A percentile compares a stretch with the other conserved stretches of the same genome.
Evolutionary conservation across 1,140 invertebrate genomes (phyloP).

Genomic region (Rhizoglyphus robini): DNA sequence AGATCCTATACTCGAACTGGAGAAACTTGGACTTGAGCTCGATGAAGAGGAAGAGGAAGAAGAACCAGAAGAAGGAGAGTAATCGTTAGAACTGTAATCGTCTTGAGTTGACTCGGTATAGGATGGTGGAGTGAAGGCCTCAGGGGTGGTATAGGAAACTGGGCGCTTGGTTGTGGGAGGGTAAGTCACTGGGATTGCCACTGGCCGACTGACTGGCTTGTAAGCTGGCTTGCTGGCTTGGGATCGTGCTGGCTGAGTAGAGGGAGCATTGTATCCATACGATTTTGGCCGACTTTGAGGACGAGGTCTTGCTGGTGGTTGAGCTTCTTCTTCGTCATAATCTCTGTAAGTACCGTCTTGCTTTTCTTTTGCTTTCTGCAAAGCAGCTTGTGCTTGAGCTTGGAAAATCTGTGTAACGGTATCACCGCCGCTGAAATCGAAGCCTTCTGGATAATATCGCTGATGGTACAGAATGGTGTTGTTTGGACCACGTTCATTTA

Average conservation of each 20-base stretch:
- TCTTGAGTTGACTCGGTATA: background rate
- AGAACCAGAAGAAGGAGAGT: slow-evolving; percentile 1
- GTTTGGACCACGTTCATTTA: slow-evolving; percentile 40
- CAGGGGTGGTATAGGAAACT: slow-evolving; percentile 2
- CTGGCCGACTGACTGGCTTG: background rate
- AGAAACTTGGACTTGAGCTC: background rate
- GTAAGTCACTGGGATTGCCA: background rate
- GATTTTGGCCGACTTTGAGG: background rate
- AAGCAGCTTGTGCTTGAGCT: background rate
- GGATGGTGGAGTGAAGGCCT: background rate
- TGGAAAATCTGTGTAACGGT: slow-evolving; percentile 11
- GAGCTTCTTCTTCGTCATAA: background rate
- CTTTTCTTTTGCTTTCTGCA: background rate
- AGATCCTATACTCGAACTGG: background rate
- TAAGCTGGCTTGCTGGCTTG: background rate
- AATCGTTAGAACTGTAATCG: background rate
- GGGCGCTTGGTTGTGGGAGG: slow-evolving; percentile 2
- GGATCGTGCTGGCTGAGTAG: background rate
- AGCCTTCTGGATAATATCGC: slow-evolving; percentile 40
- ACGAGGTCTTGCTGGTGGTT: background rate
- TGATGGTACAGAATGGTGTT: slow-evolving; percentile 70
- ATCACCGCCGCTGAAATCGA: slow-evolving; percentile 21
- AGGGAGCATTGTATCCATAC: background rate
- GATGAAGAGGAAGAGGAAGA: background rate
- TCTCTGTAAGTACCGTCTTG: background rate